Conservation (phyloP, 1,140 invertebrate species). For the Pantala flavescens region DNA sequence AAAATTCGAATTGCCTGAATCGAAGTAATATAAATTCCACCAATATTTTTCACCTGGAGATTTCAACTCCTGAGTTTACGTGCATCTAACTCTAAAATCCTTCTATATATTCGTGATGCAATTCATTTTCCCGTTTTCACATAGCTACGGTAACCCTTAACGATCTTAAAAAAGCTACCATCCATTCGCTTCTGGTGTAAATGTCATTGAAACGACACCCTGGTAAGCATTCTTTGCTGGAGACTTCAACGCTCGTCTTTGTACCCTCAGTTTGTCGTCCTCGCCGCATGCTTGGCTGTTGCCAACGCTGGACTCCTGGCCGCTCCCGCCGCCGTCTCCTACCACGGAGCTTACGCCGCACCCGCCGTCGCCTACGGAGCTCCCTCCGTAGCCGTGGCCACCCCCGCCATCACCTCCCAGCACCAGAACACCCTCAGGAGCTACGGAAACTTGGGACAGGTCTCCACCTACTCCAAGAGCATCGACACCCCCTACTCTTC, state of each 20-base stretch:
- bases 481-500: conserved; percentile 58
- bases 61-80: too few species aligned
- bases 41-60: too few species aligned
- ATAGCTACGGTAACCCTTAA: too few species aligned
- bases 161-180: too few species aligned
- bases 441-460: conserved; percentile 48
- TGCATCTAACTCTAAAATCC: too few species aligned
- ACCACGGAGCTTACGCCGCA: conserved; percentile 29
- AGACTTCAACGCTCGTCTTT: neutral
- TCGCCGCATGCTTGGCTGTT: conserved; percentile 35
- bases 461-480: conserved; percentile 51
- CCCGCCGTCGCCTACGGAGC: conserved; percentile 20
- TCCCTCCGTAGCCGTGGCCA: conserved; percentile 25
- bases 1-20: too few species aligned
- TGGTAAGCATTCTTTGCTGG: neutral
- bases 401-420: conserved; percentile 46
- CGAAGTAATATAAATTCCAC: too few species aligned
- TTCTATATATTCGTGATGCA: too few species aligned
- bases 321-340: conserved; percentile 28
- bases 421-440: conserved; percentile 49
- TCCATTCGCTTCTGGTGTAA: too few species aligned
- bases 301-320: conserved; percentile 34
- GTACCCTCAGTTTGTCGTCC: conserved; percentile 35
- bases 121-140: too few species aligned
- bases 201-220: too few species aligned